Conservation (phyloP, 2,113 vertebrate species). For the Copsychus sechellarum region DNA sequence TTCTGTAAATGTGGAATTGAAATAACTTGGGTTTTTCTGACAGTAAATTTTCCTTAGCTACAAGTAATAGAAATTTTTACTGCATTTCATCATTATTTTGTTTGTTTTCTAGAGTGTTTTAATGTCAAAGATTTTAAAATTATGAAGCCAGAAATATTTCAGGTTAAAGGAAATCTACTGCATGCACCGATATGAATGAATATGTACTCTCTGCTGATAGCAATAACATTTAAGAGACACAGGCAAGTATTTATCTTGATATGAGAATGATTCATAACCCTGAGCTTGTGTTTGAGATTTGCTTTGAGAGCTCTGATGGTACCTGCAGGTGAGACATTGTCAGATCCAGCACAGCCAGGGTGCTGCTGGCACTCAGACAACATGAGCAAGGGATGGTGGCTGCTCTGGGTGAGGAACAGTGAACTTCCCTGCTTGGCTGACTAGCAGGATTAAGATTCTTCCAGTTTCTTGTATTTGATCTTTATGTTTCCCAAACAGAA, state of each 20-base stretch:
- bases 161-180: background rate
- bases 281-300: background rate
- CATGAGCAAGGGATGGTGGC: background rate
- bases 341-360: background rate
- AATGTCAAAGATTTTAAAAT: background rate
- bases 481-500: background rate
- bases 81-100: background rate
- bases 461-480: fast-evolving
- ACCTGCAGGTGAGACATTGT: background rate
- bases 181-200: background rate
- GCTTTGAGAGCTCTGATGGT: background rate
- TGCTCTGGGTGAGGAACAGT: background rate
- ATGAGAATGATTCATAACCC: background rate
- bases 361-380: background rate
- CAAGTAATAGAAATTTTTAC: background rate
- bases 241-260: background rate
- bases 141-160: background rate
- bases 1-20: background rate
- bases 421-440: fast-evolving
- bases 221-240: background rate
- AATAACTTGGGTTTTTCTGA: background rate
- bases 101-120: background rate
- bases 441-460: background rate
- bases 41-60: background rate
- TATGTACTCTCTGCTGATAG: background rate